These are phyloP conservation scores for Mactra quadrangularis DNA, from an alignment of 1,140 invertebrate genomes.

Conservation along the genomic window DNA sequence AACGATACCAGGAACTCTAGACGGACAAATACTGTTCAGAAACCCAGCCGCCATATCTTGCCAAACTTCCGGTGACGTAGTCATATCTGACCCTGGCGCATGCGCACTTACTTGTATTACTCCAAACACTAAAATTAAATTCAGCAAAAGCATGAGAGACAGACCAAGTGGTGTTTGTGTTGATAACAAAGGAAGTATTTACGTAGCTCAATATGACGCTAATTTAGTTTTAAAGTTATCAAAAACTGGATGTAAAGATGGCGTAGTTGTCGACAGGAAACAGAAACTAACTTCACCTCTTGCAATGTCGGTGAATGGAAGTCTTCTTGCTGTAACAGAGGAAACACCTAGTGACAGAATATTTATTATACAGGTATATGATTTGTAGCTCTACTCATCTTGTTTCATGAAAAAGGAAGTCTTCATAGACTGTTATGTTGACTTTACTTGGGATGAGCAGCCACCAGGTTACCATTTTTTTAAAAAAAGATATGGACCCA, in stretches of 20 bases:
- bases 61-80: constrained; percentile 29
- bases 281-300: constrained; percentile 39
- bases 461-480: too few species aligned
- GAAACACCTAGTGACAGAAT: constrained; percentile 56
- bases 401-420: too few species aligned
- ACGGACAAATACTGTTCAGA: constrained; percentile 25
- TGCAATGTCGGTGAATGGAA: constrained; percentile 6
- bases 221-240: constrained; percentile 42
- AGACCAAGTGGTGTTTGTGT: constrained; percentile 49
- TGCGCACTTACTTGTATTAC: constrained; percentile 22
- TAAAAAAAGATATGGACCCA: too few species aligned
- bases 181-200: constrained; percentile 31
- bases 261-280: constrained; percentile 32
- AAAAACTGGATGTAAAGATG: constrained; percentile 1
- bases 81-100: constrained; percentile 47
- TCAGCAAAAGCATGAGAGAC: constrained; percentile 19
- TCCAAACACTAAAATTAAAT: constrained; percentile 9
- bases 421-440: too few species aligned
- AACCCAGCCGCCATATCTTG: constrained; percentile 50
- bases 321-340: constrained; percentile 36
- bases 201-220: constrained; percentile 46
- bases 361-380: constrained; percentile 40
- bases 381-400: background rate
- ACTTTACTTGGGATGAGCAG: too few species aligned
- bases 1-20: constrained; percentile 32